Evolutionary conservation across 2,113 vertebrate species (phyloP).

Genomic region (Cervus canadensis): DNA sequence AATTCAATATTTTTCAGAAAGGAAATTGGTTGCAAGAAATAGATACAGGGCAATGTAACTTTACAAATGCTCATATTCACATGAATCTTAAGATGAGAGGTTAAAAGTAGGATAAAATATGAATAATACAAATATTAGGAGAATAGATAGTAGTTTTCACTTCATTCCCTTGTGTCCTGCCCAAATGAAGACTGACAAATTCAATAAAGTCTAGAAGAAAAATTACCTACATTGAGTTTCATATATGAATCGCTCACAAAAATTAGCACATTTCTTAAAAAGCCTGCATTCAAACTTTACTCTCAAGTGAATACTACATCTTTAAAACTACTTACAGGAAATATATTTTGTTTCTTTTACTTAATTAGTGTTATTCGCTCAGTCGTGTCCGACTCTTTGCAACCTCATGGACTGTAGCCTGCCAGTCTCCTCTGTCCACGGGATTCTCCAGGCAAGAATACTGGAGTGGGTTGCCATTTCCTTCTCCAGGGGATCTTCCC

Average conservation of each 20-base stretch:
- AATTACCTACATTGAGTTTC: not conserved
- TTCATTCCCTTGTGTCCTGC: not conserved
- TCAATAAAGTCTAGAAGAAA: not conserved
- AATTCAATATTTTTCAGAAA: constrained; percentile 61
- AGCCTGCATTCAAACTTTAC: fast-evolving
- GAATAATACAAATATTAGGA: not conserved
- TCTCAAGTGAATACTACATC: not conserved
- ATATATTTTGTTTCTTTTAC: not conserved
- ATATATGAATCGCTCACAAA: not conserved
- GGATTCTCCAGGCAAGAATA: not conserved
- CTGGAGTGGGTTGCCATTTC: not conserved
- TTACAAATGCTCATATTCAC: constrained; percentile 31
- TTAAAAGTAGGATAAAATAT: constrained; percentile 24
- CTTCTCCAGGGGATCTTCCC: not conserved
- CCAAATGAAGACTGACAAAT: not conserved
- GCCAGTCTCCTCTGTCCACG: not conserved
- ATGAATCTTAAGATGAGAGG: constrained; percentile 12
- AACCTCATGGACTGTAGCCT: fast-evolving
- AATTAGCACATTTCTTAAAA: not conserved
- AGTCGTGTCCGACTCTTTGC: not conserved
- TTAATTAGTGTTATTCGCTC: not conserved
- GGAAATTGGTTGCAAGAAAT: constrained; percentile 42
- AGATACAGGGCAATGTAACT: not conserved
- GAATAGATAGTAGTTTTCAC: not conserved
- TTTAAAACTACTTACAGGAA: not conserved